These are phyloP conservation scores for Cheiracanthium punctorium DNA, from an alignment of 2,888 invertebrate genomes.

Conservation along the genomic window DNA sequence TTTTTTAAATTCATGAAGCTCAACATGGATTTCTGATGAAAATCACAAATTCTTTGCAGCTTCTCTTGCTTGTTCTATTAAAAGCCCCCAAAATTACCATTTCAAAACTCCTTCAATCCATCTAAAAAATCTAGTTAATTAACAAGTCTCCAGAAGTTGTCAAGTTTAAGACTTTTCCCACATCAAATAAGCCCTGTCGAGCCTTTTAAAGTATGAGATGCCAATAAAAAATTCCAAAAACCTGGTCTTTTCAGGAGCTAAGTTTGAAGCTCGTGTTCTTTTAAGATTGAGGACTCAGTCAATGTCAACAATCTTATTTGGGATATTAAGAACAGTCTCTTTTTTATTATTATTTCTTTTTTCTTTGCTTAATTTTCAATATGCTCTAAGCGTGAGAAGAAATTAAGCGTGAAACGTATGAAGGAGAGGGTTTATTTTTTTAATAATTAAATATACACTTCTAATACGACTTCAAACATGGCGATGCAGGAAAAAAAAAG, in stretches of 20 bases:
- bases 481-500: conserved; percentile 32
- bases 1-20: too few species aligned
- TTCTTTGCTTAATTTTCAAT: conserved; percentile 40
- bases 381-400: conserved; percentile 12
- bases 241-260: conserved; percentile 17
- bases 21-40: too few species aligned
- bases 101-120: not conserved
- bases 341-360: conserved; percentile 1
- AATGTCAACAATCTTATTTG: conserved; percentile 63
- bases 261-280: conserved; percentile 10
- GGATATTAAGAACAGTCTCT: conserved; percentile 35
- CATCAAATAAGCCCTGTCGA: conserved; percentile 21
- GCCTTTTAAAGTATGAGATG: conserved; percentile 4
- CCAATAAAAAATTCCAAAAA: conserved; percentile 24
- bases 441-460: conserved; percentile 59
- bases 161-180: conserved; percentile 32
- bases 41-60: too few species aligned
- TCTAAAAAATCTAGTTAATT: conserved; percentile 38
- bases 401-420: conserved; percentile 55
- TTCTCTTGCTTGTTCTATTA: not conserved
- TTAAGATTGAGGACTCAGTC: conserved; percentile 37
- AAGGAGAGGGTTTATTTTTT: conserved; percentile 39
- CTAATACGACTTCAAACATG: conserved; percentile 63
- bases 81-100: not conserved
- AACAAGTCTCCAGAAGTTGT: conserved; percentile 47